phyloP scores from a whole-genome alignment of 1,140 invertebrate species.

The Drosophila bocqueti region DNA sequence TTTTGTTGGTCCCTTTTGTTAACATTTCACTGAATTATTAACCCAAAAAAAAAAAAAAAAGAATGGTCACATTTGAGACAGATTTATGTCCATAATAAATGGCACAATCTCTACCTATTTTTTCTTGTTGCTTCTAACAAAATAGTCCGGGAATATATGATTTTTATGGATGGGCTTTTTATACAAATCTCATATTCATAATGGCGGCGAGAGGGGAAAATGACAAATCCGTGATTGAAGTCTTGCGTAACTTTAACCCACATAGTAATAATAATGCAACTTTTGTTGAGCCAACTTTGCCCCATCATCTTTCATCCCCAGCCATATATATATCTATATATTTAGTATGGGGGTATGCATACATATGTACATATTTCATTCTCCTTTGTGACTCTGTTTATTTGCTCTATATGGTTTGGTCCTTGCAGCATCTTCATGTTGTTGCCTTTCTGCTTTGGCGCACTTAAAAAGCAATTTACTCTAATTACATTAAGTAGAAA shows the following conservation, averaged over 20 bases:
- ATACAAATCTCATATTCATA: constrained; percentile 29
- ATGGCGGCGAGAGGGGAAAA: constrained; percentile 1
- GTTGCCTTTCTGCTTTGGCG: constrained; percentile 65
- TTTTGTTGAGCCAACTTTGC: constrained; percentile 21
- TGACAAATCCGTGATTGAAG: constrained; percentile 42
- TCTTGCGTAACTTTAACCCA: constrained; percentile 30
- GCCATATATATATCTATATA: background rate
- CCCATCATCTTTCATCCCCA: constrained; percentile 18
- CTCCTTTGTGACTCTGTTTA: constrained; percentile 19
- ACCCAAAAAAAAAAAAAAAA: background rate
- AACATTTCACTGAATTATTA: background rate
- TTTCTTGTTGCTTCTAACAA: background rate
- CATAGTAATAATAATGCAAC: constrained; percentile 31
- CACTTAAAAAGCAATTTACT: constrained; percentile 83
- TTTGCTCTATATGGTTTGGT: constrained; percentile 53
- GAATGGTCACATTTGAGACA: background rate
- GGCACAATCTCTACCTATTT: background rate
- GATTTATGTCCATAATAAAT: constrained; percentile 25
- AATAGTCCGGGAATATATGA: constrained; percentile 4
- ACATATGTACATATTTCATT: background rate
- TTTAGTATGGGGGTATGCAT: background rate
- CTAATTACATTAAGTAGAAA: constrained; percentile 83
- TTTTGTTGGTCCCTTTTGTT: background rate
- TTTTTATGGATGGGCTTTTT: constrained; percentile 18
- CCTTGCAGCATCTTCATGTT: constrained; percentile 40